phyloP scores from a whole-genome alignment of 2,113 vertebrate genomes.

The Geococcyx californianus region DNA sequence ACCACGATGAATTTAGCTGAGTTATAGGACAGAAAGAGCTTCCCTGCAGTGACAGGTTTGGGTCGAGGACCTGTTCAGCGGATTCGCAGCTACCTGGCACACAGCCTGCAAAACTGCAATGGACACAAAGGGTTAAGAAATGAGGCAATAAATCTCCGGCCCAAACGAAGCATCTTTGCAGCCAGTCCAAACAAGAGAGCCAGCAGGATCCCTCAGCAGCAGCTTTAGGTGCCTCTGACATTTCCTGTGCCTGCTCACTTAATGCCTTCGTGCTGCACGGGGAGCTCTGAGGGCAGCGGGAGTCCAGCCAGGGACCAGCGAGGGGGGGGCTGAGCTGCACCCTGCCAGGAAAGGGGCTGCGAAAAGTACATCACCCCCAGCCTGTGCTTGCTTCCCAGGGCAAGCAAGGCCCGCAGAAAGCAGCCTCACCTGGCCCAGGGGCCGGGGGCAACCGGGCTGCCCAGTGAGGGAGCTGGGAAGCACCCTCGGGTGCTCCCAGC shows the following conservation, averaged over 20 bases:
- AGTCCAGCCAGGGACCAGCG: neutral
- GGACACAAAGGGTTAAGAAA: neutral
- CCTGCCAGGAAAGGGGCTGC: neutral
- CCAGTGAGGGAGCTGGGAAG: neutral
- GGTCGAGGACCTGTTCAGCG: neutral
- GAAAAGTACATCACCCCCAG: neutral
- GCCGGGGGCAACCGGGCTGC: neutral
- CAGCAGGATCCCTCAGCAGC: fast-evolving
- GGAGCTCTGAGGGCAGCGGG: neutral
- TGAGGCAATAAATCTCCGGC: neutral
- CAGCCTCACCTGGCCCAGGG: neutral
- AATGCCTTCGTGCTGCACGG: neutral
- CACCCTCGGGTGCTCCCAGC: neutral
- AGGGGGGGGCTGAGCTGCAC: neutral
- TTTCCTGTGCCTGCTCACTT: neutral
- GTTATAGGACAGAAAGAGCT: neutral
- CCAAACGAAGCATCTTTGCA: neutral
- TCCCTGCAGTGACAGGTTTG: neutral
- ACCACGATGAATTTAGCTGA: neutral
- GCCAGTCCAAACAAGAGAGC: neutral
- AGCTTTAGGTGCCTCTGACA: neutral
- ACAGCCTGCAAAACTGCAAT: neutral
- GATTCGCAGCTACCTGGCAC: neutral
- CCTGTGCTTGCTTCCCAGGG: neutral
- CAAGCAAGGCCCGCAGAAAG: neutral